These are phyloP conservation scores for Stictocephala bisonia DNA, from an alignment of 2,888 invertebrate species.

Conservation along the genomic window DNA sequence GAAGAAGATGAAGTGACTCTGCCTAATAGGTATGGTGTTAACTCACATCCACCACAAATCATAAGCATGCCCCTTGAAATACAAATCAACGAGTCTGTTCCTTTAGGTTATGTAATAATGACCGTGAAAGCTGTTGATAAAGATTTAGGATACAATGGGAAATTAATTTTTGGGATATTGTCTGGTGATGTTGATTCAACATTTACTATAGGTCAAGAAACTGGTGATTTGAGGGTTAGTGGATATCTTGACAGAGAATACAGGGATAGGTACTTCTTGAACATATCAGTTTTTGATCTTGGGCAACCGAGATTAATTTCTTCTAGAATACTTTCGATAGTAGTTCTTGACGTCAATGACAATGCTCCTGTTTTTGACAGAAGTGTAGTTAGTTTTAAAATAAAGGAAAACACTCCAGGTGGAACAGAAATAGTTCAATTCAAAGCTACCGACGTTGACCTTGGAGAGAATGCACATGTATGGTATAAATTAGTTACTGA, in stretches of 20 bases:
- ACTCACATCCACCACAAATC: slow-evolving; percentile 88
- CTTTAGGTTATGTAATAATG: slow-evolving; percentile 79
- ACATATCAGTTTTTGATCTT: slow-evolving; percentile 86
- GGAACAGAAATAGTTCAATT: slow-evolving; percentile 86
- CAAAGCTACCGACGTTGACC: slow-evolving; percentile 85
- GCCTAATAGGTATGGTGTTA: slow-evolving; percentile 86
- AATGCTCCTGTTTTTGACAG: slow-evolving; percentile 88
- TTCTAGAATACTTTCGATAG: slow-evolving; percentile 80
- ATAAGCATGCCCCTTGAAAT: slow-evolving; percentile 83
- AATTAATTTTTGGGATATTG: slow-evolving; percentile 86
- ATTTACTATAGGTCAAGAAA: slow-evolving; percentile 86
- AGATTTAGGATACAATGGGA: slow-evolving; percentile 91
- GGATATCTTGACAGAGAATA: slow-evolving; percentile 89
- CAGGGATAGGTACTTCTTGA: slow-evolving; percentile 84
- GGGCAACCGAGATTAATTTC: slow-evolving; percentile 83
- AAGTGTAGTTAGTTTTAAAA: slow-evolving; percentile 80
- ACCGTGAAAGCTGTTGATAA: slow-evolving; percentile 81
- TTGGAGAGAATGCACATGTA: slow-evolving; percentile 81
- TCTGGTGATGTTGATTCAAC: slow-evolving; percentile 85
- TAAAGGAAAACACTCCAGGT: slow-evolving; percentile 85
- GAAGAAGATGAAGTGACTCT: slow-evolving; percentile 72
- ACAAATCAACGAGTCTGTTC: slow-evolving; percentile 84
- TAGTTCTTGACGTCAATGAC: slow-evolving; percentile 88
- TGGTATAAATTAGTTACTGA: slow-evolving; percentile 79
- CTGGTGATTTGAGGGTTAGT: slow-evolving; percentile 85